Base-by-base conservation (phyloP, 2,888 invertebrate species). In the Panzeria rudis region DNA sequence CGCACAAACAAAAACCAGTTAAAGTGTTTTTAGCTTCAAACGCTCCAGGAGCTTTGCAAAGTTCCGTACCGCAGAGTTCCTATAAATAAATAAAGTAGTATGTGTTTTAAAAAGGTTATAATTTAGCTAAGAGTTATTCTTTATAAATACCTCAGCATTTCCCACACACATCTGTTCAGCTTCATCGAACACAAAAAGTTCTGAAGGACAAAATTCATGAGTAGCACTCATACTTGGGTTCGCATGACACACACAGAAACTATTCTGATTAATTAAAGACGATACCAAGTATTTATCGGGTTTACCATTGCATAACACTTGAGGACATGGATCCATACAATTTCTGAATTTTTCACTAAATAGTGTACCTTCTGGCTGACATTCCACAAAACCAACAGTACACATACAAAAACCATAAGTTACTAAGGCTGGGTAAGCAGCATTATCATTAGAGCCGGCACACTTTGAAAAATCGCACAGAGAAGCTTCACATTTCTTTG, bases 171-270 rank as follows among this genome's bases (percentile, higher is more conserved):
- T 68, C 7, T 77, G 6, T 0, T 83, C 5, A 0, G 5, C 2
- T 0, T 38, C 0, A 59, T 90, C 85, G 25, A 88, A 91, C 0
- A 86, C 52, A 4, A 38, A 71, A 5, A 64, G 86, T 0, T 15
- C 5, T n/a, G 66, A 41, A 0, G 69, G 68, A 69, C 91, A 91
- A 0, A 0, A 0, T 0, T 13, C 3, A 35, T 84, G 88, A 0
- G 85, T 35, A 0, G 89, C 86, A 7, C 83, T 82, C 20, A 11
- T 50, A 17, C 3, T 35, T 2, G 3, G 17, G 1, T 3, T 20
- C 35, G 3, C 72, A 7, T 76, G 56, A 61, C 91, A 91, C 7
- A 86, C 61, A 71, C 91, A 91, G 83, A 88, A 91, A 4, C 88
- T 89, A 8, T 76, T 17, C 0, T 54, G 0, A 4, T 83, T 86